These are phyloP conservation scores for Molorchus minor DNA, from an alignment of 2,888 invertebrate genomes.

Conservation along the genomic window DNA sequence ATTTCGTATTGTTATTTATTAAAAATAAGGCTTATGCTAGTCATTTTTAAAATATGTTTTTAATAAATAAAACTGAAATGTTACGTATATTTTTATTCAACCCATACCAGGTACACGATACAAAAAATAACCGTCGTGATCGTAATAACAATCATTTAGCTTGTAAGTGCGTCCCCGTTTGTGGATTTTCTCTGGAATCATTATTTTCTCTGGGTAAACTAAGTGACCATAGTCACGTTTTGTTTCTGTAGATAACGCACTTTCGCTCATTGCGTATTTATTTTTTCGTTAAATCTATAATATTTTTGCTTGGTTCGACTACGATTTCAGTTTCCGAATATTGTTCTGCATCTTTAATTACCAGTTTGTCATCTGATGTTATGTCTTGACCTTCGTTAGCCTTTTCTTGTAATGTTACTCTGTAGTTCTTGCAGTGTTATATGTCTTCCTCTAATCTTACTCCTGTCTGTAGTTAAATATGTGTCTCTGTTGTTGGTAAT, in stretches of 20 bases:
- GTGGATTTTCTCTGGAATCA: slow-evolving; percentile 75
- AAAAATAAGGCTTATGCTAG: slow-evolving; percentile 51
- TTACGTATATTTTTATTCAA: slow-evolving; percentile 20
- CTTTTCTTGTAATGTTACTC: slow-evolving; percentile 40
- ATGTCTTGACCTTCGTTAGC: not conserved
- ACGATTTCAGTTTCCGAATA: slow-evolving; percentile 12
- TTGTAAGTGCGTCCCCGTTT: slow-evolving; percentile 74
- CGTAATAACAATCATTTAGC: slow-evolving; percentile 82
- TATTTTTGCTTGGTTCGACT: slow-evolving; percentile 25
- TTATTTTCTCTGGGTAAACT: slow-evolving; percentile 70
- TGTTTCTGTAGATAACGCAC: slow-evolving; percentile 38
- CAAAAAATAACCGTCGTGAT: slow-evolving; percentile 80
- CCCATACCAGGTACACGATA: slow-evolving; percentile 60
- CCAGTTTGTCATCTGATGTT: not conserved
- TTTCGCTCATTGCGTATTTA: slow-evolving; percentile 39
- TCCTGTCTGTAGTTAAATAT: slow-evolving; percentile 22
- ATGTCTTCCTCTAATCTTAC: slow-evolving; percentile 17
- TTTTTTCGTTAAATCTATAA: slow-evolving; percentile 31
- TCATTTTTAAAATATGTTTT: slow-evolving; percentile 55
- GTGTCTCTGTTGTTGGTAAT: slow-evolving; percentile 17
- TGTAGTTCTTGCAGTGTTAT: slow-evolving; percentile 53
- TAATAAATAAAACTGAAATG: slow-evolving; percentile 45
- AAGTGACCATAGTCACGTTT: slow-evolving; percentile 50
- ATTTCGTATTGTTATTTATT: slow-evolving; percentile 33
- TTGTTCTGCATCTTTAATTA: not conserved